Base-by-base conservation (phyloP, 2,888 invertebrate genomes). In the Acanthoscelides obtectus region DNA sequence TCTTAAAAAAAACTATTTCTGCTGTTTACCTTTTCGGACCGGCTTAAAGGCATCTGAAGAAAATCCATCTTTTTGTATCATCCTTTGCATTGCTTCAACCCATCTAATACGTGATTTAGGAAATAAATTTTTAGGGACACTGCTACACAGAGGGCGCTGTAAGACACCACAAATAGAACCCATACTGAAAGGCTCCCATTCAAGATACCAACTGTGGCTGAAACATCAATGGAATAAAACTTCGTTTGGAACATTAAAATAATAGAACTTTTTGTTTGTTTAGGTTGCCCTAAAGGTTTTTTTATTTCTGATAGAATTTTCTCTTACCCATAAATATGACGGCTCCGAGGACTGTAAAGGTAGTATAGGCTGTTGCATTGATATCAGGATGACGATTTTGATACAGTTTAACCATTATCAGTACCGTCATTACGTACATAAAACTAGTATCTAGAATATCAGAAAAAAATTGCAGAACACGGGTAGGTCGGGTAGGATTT, bases 371-470 rank as follows among this genome's bases (percentile, higher is more conserved):
- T 80, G 91, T 90, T 5, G 95, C 95, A 81, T 93, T 94, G 76
- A 95, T 91, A 82, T 96, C 95, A 0, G 96, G 93, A 84, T 96
- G 96, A 0, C 96, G 88, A 71, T 90, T 92, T 86, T 96, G 95
- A 84, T 96, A 96, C 77, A 96, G 88, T 86, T 95, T 94, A 71
- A 96, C 88, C 90, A 96, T 94, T 77, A 92, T 92, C 71, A 97
- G 85, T 70, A 94, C 93, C 0, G 95, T 92, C 81, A 95, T 95
- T 77, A 96, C 92, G 84, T 96, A 97, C 96, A 96, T 97, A 84
- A 96, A 96, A 77, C 96, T 94, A 0, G 96, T 95, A 83, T 96
- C 96, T 96, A 87, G 19, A 88, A 87, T 65, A 20, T 64, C 12
- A 63, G n/a, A n/a, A n/a, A n/a, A n/a, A n/a, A n/a, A n/a, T n/a